Evolutionary conservation across 2,113 vertebrate species (phyloP).

Genomic region (Pachypanchax playfairii): DNA sequence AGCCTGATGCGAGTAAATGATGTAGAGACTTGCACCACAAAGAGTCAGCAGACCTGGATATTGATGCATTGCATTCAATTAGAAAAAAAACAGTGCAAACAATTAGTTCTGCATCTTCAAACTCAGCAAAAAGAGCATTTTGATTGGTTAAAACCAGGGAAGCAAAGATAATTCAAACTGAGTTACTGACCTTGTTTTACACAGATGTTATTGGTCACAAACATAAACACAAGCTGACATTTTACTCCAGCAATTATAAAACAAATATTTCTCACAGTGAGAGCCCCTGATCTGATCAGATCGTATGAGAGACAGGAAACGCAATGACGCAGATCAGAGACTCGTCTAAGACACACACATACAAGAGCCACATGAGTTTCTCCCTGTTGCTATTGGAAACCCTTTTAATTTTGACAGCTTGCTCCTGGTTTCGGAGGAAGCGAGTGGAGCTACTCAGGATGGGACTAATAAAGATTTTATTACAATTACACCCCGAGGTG

Average conservation of each 20-base stretch:
- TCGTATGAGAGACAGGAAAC: slow-evolving; percentile 44
- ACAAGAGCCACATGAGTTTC: slow-evolving; percentile 9
- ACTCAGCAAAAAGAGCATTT: background rate
- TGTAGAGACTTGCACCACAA: slow-evolving; percentile 74
- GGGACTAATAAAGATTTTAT: slow-evolving; percentile 61
- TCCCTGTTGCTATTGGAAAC: slow-evolving; percentile 65
- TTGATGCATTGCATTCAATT: background rate
- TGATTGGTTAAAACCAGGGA: background rate
- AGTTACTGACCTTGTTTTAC: too few species aligned
- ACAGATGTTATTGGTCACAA: background rate
- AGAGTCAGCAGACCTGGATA: slow-evolving; percentile 79
- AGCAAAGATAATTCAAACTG: too few species aligned
- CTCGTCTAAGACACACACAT: slow-evolving; percentile 11
- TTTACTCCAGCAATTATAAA: background rate
- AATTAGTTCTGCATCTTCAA: background rate
- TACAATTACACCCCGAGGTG: slow-evolving; percentile 53
- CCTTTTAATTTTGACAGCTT: slow-evolving; percentile 47
- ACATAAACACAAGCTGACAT: slow-evolving; percentile 13
- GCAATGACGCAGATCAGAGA: slow-evolving; percentile 43
- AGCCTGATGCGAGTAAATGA: slow-evolving; percentile 77
- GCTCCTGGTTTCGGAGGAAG: slow-evolving; percentile 45
- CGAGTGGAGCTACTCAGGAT: slow-evolving; percentile 38
- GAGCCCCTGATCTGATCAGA: slow-evolving; percentile 23
- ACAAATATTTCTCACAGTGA: background rate
- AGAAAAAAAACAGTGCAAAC: background rate